These are phyloP conservation scores for Gavia stellata DNA, from an alignment of 2,113 vertebrate genomes.

Conservation along the genomic window DNA sequence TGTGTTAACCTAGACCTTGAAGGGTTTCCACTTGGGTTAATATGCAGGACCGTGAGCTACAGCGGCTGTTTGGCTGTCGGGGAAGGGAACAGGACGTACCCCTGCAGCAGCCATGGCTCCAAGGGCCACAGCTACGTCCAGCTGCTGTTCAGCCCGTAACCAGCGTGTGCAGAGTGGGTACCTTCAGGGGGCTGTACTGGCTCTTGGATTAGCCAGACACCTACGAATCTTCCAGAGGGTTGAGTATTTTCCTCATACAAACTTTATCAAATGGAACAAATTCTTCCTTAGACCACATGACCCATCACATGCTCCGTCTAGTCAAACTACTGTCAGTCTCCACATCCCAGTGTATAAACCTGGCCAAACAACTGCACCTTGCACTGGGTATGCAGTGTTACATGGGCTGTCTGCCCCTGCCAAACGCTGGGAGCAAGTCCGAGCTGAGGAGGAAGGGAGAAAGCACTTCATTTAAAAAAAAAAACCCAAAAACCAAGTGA, in stretches of 20 bases:
- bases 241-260: background rate
- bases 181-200: background rate
- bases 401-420: background rate
- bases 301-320: background rate
- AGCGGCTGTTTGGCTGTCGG: background rate
- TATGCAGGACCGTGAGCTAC: background rate
- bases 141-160: background rate
- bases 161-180: background rate
- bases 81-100: background rate
- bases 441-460: background rate
- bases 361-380: background rate
- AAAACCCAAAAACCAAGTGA: background rate
- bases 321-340: background rate
- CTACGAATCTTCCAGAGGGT: background rate
- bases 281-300: background rate
- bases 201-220: background rate
- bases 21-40: background rate
- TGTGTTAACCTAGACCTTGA: background rate
- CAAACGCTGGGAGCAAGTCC: background rate
- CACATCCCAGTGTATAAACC: background rate
- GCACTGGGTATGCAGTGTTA: background rate
- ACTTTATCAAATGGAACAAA: background rate
- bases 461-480: background rate
- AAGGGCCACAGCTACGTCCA: background rate
- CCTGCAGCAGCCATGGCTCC: background rate